These are phyloP conservation scores for Cairina moschata DNA, from an alignment of 2,113 vertebrate species.

Conservation along the genomic window DNA sequence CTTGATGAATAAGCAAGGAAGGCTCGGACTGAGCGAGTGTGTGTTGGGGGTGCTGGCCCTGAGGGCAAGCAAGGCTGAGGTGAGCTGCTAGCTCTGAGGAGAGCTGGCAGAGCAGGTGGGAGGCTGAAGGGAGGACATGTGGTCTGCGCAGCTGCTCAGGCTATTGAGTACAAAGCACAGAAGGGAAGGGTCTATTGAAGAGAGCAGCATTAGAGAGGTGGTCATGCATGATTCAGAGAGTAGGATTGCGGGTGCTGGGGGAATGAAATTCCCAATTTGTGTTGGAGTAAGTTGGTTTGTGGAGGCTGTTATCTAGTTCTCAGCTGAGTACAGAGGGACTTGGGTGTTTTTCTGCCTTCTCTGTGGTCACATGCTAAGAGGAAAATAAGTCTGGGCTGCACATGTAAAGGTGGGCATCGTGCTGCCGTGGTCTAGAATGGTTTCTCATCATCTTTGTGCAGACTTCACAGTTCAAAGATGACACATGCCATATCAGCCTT, in stretches of 20 bases:
- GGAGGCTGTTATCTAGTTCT: neutral
- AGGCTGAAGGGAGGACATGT: neutral
- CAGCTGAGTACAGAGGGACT: neutral
- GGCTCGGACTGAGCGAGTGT: neutral
- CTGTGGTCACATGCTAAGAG: neutral
- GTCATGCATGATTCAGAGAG: accelerated
- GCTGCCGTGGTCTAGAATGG: neutral
- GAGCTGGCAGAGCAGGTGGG: neutral
- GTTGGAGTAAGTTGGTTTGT: neutral
- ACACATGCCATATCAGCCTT: accelerated
- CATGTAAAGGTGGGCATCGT: neutral
- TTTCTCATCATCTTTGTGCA: neutral
- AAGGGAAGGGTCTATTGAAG: neutral
- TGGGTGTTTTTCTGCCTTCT: neutral
- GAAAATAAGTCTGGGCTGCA: neutral
- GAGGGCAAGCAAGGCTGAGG: neutral
- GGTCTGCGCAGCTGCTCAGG: neutral
- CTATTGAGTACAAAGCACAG: neutral
- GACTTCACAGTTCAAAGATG: neutral
- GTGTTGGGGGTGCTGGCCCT: neutral
- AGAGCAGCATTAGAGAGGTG: neutral
- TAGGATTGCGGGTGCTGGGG: neutral
- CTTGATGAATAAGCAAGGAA: neutral
- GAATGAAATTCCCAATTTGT: neutral
- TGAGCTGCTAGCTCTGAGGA: neutral